Base-by-base conservation (phyloP, 2,888 invertebrate species). In the Orthosia cruda region DNA sequence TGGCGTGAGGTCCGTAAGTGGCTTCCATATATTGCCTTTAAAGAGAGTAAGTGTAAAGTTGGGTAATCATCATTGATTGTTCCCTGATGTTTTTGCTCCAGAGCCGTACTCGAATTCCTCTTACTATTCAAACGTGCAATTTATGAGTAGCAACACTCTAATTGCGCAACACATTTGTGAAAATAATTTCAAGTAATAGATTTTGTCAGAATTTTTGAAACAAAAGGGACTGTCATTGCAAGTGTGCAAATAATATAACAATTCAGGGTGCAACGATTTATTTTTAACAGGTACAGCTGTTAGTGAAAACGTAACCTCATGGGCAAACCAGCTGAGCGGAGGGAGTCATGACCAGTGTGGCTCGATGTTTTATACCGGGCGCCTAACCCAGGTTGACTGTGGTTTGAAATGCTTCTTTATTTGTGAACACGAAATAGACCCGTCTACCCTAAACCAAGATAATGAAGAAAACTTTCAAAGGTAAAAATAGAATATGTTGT, bases 281-380 rank as follows among this genome's bases (percentile, higher is more conserved):
- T 74, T 59, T 15, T 49, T 57, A 20, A 16, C 79, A 79, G 79
- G 71, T n/a, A 32, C 71, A n/a, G 13, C 23, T 58, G 2, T 79
- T 16, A 79, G 79, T 16, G 16, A 15, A 7, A 59, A 23, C 26
- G 3, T 70, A 7, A 7, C 12, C 15, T 79, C 52, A 71, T 74
- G 79, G 79, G n/a, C 58, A 3, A 47, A 13, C 9, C 58, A 18
- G 4, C 71, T 58, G 4, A 52, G 3, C 0, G 52, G 1, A 58
- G 74, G 74, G 47, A 52, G 1, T 13, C 13, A 52, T 52, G 74
- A 74, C n/a, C 74, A 79, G 16, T 74, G 74, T 70, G 74, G 74
- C 13, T 45, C 74, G 7, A 74, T 74, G 79, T 74, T 74, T 47
- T 74, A 74, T 52, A 59, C 32, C 11, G 74, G 74, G 7, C 58